These are phyloP conservation scores for Ips typographus DNA, from an alignment of 1,140 invertebrate species.

Conservation along the genomic window DNA sequence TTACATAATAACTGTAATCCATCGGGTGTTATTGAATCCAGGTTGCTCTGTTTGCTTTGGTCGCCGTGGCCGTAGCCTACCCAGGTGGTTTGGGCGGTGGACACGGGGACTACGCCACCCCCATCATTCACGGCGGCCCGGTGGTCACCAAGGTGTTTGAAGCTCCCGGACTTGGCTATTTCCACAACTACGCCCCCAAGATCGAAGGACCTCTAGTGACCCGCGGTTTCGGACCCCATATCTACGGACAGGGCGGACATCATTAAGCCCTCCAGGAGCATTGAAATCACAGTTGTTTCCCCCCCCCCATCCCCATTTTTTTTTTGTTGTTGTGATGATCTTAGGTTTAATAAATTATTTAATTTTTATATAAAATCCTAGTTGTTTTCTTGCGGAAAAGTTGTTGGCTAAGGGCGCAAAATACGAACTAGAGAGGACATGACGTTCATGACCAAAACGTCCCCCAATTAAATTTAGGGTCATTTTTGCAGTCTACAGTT, in stretches of 20 bases:
- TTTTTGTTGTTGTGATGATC: slow-evolving; percentile 26
- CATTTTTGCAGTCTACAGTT: too few relatives aligned
- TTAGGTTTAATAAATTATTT: slow-evolving; percentile 32
- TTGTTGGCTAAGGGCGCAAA: too few relatives aligned
- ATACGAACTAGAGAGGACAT: too few relatives aligned
- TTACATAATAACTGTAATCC: not conserved
- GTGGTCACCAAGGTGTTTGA: slow-evolving; percentile 29
- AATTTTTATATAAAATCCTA: slow-evolving; percentile 9
- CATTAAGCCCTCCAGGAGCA: slow-evolving; percentile 10
- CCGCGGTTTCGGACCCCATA: slow-evolving; percentile 25
- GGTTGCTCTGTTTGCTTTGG: slow-evolving; percentile 27
- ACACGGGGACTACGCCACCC: slow-evolving; percentile 23
- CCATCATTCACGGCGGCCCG: slow-evolving; percentile 25
- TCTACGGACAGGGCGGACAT: slow-evolving; percentile 6
- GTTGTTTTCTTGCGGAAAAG: too few relatives aligned
- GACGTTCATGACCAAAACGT: too few relatives aligned
- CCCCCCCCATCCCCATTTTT: not conserved
- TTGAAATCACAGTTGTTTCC: slow-evolving; percentile 15
- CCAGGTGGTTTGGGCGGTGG: slow-evolving; percentile 15
- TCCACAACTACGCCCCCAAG: slow-evolving; percentile 28
- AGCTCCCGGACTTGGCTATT: slow-evolving; percentile 18
- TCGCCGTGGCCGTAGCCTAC: slow-evolving; percentile 19
- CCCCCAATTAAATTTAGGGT: too few relatives aligned
- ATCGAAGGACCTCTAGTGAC: slow-evolving; percentile 21
- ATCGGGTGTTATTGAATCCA: slow-evolving; percentile 3